These are phyloP conservation scores for Oophaga pumilio DNA, from an alignment of 2,113 vertebrate species.

Conservation along the genomic window DNA sequence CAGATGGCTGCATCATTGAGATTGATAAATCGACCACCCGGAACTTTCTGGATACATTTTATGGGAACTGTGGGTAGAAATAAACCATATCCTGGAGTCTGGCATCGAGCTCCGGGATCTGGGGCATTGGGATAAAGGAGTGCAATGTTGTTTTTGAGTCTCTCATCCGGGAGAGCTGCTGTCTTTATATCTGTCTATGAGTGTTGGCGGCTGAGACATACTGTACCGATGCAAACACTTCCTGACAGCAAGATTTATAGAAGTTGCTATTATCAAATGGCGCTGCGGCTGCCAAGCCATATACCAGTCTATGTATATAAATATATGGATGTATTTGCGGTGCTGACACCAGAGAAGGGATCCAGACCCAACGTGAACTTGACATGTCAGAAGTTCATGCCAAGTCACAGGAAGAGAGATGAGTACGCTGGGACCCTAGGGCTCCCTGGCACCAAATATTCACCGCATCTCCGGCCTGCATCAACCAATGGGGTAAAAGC, in stretches of 20 bases:
- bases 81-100: background rate
- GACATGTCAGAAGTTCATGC: slow-evolving; percentile 12
- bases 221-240: slow-evolving; percentile 46
- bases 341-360: slow-evolving; percentile 49
- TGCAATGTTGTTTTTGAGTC: slow-evolving; percentile 7
- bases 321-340: slow-evolving; percentile 50
- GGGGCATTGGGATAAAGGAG: background rate
- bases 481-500: background rate
- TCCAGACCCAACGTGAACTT: slow-evolving; percentile 41
- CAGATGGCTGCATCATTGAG: background rate
- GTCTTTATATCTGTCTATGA: slow-evolving; percentile 19
- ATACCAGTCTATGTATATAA: slow-evolving; percentile 53
- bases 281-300: slow-evolving; percentile 49
- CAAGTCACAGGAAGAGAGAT: background rate
- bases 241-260: slow-evolving; percentile 56
- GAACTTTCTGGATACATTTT: background rate
- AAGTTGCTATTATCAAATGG: slow-evolving; percentile 53
- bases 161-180: slow-evolving; percentile 22
- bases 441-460: slow-evolving; percentile 6
- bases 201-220: slow-evolving; percentile 22
- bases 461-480: slow-evolving; percentile 15
- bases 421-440: background rate
- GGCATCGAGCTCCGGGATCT: background rate
- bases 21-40: background rate
- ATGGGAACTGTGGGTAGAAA: background rate